Base-by-base conservation (phyloP, 1,140 invertebrate species). In the Tribolium castaneum region DNA sequence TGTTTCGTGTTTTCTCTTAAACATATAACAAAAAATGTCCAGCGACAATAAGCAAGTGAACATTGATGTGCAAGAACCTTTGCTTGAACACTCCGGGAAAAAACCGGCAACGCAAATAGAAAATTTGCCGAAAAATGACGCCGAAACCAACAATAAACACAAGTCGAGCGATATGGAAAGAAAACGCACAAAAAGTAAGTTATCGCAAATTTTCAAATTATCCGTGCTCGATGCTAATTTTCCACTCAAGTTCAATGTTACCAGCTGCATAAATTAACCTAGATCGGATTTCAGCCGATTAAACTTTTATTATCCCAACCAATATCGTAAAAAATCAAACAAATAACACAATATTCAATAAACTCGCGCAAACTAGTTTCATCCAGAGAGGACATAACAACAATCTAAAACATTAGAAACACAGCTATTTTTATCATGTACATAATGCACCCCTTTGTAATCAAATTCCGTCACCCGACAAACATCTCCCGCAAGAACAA, bases 151-250 rank as follows among this genome's bases (percentile, higher is more conserved):
- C 30, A 73, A 73, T 34, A 73, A 52, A 73, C 49, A 51, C 16
- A 73, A 52, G 52, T 7, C 50, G 30, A 49, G 52, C 30, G 70
- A 52, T 45, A 52, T 73, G 71, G 71, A 73, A 52, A 73, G 52
- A 73, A 73, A 73, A 73, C 71, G 49, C 1, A 73, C 52, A 73
- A 73, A 73, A 73, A 73, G 71, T 73, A 73, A 49, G 71, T 66
- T 66, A 66, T 66, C 59, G 59, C 59, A 39, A 34, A 10, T 9
- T n/a, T 10, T 45, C 39, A 45, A 45, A 45, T 45, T 45, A 45
- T 45, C 9, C 39, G n/a, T 45, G 7, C 7, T 45, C n/a, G 7
- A 45, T 45, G 7, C 5, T 45, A 10, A 45, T 45, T 45, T 45
- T 10, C 39, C 39, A 45, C 6, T 35, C 59, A 66, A 66, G 59